Evolutionary conservation across 2,113 vertebrate species (phyloP), one percentile per base, ranked within the genome.

Genomic region (Macroglossus sobrinus): DNA sequence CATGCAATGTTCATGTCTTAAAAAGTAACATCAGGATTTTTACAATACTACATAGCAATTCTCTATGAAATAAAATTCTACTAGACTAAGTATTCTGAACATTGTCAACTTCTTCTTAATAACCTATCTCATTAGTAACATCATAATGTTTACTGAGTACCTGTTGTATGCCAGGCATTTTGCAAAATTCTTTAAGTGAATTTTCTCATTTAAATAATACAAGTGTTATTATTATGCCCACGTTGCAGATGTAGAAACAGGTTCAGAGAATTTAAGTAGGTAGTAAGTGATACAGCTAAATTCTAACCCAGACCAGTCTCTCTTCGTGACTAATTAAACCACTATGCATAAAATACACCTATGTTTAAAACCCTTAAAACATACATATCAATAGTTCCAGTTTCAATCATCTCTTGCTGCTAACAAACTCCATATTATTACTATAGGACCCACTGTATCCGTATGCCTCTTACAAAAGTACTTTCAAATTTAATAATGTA

Each of bases 191-290:
- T 71, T 69, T n/a, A 61, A 55, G 7, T 79, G 11, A 0, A 95
- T 66, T 97, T 96, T 92, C 8, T 68, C 18, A 81, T 95, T 95
- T 96, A 89, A 89, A 91, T 81, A 82, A 55, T 33, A 80, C 3
- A 93, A 43, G 8, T 22, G n/a, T 33, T 43, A 93, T 57, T 74
- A 24, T 50, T 18, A 40, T 66, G 64, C 15, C 13, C 38, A 50
- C 40, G 85, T 81, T 84, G 66, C 14, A 94, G 28, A 91, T 59
- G 14, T 91, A 21, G 35, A 94, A 91, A 88, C 14, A 45, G 63
- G 64, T 74, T 95, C 24, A 81, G 57, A 90, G 9, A 66, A 57
- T 68, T 86, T 79, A 94, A 80, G 12, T 53, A 40, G 57, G 26
- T 74, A 86, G 35, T 57, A 84, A 94, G 26, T 10, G 14, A 13